Conservation (phyloP, 1,140 invertebrate species). For the Dendrolimus kikuchii region DNA sequence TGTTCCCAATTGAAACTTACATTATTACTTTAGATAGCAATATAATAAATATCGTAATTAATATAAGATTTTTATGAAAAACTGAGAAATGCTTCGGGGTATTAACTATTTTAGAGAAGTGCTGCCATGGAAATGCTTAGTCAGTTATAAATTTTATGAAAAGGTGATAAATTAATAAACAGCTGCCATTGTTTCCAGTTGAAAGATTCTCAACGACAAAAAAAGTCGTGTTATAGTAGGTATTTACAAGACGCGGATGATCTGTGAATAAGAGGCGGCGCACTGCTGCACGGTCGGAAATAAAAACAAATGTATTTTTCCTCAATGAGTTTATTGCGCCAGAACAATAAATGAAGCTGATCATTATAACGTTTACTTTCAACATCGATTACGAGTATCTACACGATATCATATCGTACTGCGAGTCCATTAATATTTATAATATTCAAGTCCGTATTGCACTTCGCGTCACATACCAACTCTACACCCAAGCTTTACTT, state of each 20-base stretch:
- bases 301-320: slow-evolving; percentile 61
- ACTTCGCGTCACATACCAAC: slow-evolving; percentile 51
- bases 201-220: slow-evolving; percentile 21
- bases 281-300: slow-evolving; percentile 35
- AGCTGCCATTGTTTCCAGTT: slow-evolving; percentile 33
- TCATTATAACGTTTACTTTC: slow-evolving; percentile 70
- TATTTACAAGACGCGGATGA: too few relatives aligned
- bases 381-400: slow-evolving; percentile 70
- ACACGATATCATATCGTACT: slow-evolving; percentile 56
- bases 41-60: too few relatives aligned
- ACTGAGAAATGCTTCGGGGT: too few relatives aligned
- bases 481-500: slow-evolving; percentile 40
- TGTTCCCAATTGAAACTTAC: too few relatives aligned
- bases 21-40: too few relatives aligned
- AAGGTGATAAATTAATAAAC: slow-evolving; percentile 19
- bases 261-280: slow-evolving; percentile 18
- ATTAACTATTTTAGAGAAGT: too few relatives aligned
- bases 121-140: too few relatives aligned
- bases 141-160: too few relatives aligned
- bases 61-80: too few relatives aligned
- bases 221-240: too few relatives aligned
- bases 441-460: slow-evolving; percentile 61
- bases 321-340: slow-evolving; percentile 69
- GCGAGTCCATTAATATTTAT: slow-evolving; percentile 53
- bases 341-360: slow-evolving; percentile 71